These are phyloP conservation scores for Calosoma granatense DNA, from an alignment of 1,140 invertebrate species.

Conservation along the genomic window DNA sequence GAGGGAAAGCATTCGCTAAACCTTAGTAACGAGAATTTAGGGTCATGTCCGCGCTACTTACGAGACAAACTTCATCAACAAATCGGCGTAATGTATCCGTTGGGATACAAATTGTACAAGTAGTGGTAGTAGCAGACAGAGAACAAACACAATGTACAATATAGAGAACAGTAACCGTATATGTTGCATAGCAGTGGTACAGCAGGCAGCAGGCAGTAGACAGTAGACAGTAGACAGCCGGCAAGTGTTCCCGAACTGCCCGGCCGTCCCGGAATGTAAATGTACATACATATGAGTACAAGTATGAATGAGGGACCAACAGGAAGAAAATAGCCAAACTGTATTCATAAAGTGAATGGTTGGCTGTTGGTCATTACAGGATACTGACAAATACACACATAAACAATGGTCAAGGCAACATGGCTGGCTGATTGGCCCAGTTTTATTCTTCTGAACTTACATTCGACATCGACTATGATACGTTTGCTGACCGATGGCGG, in stretches of 20 bases:
- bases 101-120: background rate
- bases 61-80: slow-evolving; percentile 6
- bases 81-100: slow-evolving; percentile 4
- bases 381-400: background rate
- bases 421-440: too few species aligned
- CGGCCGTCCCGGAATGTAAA: too few species aligned
- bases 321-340: too few species aligned
- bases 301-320: too few species aligned
- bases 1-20: background rate
- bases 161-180: background rate
- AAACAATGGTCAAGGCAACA: too few species aligned
- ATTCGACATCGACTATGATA: slow-evolving; percentile 80
- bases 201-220: too few species aligned
- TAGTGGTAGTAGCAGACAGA: background rate
- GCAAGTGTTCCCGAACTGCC: too few species aligned
- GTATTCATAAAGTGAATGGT: too few species aligned
- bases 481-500: slow-evolving; percentile 81
- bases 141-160: background rate
- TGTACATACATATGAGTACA: too few species aligned
- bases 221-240: too few species aligned
- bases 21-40: background rate
- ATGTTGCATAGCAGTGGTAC: background rate
- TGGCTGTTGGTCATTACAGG: too few species aligned
- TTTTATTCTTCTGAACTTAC: too few species aligned
- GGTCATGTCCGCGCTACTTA: background rate